phyloP scores from a whole-genome alignment of 2,113 vertebrate genomes.

The Clarias magur region DNA sequence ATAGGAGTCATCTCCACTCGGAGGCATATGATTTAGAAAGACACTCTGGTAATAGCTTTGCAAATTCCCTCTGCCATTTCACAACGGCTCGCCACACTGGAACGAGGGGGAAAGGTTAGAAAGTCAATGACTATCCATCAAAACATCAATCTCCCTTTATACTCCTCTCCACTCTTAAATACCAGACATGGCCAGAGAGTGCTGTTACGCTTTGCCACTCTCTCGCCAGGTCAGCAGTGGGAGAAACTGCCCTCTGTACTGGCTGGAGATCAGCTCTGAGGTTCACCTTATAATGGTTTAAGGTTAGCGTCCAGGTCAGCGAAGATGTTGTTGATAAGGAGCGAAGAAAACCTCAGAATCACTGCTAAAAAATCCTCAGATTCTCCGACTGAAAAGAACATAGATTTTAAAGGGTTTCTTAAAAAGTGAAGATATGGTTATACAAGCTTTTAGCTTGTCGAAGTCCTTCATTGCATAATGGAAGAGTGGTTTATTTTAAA shows the following conservation, averaged over 20 bases:
- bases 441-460: conserved; percentile 2
- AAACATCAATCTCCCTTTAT: conserved; percentile 71
- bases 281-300: background rate
- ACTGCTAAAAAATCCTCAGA: background rate
- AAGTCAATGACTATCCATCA: conserved; percentile 77
- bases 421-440: conserved; percentile 4
- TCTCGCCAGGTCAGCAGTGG: background rate
- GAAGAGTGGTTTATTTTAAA: background rate
- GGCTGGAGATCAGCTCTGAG: background rate
- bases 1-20: conserved; percentile 54
- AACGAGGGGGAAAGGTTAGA: conserved; percentile 66
- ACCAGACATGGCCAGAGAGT: conserved; percentile 67
- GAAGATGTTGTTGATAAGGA: background rate
- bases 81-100: conserved; percentile 61
- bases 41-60: conserved; percentile 65
- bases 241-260: background rate
- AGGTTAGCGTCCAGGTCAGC: background rate
- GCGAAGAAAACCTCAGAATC: background rate
- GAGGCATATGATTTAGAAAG: conserved; percentile 65
- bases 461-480: background rate
- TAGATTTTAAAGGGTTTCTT: background rate
- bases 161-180: conserved; percentile 66
- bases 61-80: conserved; percentile 70
- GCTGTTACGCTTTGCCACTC: conserved; percentile 62
- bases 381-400: background rate